Evolutionary conservation across 1,140 invertebrate genomes (phyloP).

Genomic region (Drosophila insularis): DNA sequence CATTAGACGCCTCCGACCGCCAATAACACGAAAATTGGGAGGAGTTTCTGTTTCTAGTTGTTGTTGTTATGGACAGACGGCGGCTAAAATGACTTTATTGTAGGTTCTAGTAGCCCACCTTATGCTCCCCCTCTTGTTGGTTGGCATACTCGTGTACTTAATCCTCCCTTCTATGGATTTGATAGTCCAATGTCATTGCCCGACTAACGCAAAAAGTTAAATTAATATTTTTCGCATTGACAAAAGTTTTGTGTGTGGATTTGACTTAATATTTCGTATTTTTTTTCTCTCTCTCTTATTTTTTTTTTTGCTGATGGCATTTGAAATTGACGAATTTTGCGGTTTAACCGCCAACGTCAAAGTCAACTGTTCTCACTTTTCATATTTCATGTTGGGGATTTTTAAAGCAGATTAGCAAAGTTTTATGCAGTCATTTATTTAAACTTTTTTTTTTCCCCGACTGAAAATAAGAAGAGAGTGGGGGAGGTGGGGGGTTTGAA

Average conservation of each 20-base stretch:
- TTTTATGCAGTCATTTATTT: conserved; percentile 70
- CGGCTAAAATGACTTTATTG: conserved; percentile 5
- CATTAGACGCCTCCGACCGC: conserved; percentile 14
- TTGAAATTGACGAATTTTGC: conserved; percentile 70
- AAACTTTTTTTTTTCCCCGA: conserved; percentile 48
- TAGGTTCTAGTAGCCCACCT: conserved; percentile 17
- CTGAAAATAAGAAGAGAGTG: not conserved
- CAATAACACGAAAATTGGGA: not conserved
- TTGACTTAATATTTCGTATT: conserved; percentile 19
- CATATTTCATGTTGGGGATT: conserved; percentile 43
- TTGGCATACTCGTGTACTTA: too few species aligned
- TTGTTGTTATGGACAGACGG: conserved; percentile 41
- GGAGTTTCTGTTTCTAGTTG: not conserved
- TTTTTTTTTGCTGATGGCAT: not conserved
- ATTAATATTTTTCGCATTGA: conserved; percentile 72
- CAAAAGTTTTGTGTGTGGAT: conserved; percentile 34
- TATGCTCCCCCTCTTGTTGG: not conserved
- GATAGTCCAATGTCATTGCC: conserved; percentile 57
- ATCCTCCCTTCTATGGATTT: not conserved
- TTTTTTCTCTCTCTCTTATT: not conserved
- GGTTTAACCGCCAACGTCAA: conserved; percentile 62
- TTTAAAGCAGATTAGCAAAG: conserved; percentile 68
- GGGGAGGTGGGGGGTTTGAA: not conserved
- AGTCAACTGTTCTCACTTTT: conserved; percentile 64
- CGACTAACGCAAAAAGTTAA: conserved; percentile 74